Evolutionary conservation across 2,113 vertebrate genomes (phyloP).

Genomic region (Cromileptes altivelis): DNA sequence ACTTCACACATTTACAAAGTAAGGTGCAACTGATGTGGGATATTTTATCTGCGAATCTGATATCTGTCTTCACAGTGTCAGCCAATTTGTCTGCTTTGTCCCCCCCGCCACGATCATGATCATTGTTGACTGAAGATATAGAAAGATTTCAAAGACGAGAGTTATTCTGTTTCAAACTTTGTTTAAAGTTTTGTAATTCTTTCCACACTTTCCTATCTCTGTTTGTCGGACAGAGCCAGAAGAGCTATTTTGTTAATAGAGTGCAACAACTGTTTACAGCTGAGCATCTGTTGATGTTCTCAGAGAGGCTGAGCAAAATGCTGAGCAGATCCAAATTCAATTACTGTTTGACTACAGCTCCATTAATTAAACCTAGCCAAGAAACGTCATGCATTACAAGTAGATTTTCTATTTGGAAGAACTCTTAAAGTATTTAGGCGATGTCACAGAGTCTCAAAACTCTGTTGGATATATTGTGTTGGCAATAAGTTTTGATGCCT

Average conservation of each 20-base stretch:
- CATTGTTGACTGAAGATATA: not conserved
- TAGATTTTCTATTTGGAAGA: conserved; percentile 10
- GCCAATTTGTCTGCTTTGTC: not conserved
- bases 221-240: conserved; percentile 6
- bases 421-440: not conserved
- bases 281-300: conserved; percentile 30
- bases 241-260: conserved; percentile 46
- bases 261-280: conserved; percentile 49
- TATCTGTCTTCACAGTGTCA: not conserved
- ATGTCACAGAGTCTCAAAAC: not conserved
- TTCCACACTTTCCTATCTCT: not conserved
- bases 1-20: not conserved
- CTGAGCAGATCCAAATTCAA: conserved; percentile 45
- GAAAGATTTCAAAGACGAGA: conserved; percentile 7
- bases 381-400: conserved; percentile 35
- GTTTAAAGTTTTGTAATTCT: not conserved
- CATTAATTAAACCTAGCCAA: conserved; percentile 50
- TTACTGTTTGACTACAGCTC: conserved; percentile 35
- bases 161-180: not conserved
- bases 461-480: not conserved
- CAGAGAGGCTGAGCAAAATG: conserved; percentile 9
- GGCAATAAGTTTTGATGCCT: not conserved
- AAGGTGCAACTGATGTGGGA: not conserved
- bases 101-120: not conserved
- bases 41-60: not conserved